Base-by-base conservation (phyloP, 2,113 vertebrate species). In the Seriola quinqueradiata region DNA sequence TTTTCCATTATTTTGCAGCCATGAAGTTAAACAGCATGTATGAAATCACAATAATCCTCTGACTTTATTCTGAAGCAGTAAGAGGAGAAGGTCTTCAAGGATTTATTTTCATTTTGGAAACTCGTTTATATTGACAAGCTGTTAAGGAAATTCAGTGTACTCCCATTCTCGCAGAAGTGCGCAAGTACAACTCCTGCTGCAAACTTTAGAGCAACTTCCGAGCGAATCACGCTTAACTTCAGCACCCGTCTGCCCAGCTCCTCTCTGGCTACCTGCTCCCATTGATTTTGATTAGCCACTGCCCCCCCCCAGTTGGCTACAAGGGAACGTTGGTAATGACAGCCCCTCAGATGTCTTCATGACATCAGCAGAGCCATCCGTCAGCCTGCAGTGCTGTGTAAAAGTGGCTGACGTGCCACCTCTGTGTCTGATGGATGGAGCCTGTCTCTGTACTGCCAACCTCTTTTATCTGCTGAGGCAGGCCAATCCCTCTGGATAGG, bases 311-410 rank as follows among this genome's bases (percentile, higher is more conserved):
- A 67, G 59, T 77, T 83, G 86, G 81, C 91, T 87, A 64, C 81
- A 82, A 83, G 81, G 81, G 75, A 32, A 74, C 34, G 59, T 23
- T 67, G 79, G 77, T 86, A 84, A 91, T 89, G 92, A 90, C 90
- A 85, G 87, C 57, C 76, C 82, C 89, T 93, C 84, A 87, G 87
- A 93, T 73, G 86, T 92, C 93, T 93, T 91, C 72, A 91, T 93
- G 89, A 92, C 90, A 88, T 77, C 69, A 58, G 75, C 81, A 74
- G 83, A 83, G 76, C 84, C 85, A 94, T 94, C 94, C 79, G 72
- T 95, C 94, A 95, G 82, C 88, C 80, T 50, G 82, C 81, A 86
- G 84, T 58, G 69, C 84, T 71, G 89, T 76, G 79, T 81, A 85
- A 90, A 89, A 92, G 84, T 81, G 86, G 86, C 85, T 92, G 90